Base-by-base conservation (phyloP, 2,113 vertebrate species). In the Lutjanus erythropterus region DNA sequence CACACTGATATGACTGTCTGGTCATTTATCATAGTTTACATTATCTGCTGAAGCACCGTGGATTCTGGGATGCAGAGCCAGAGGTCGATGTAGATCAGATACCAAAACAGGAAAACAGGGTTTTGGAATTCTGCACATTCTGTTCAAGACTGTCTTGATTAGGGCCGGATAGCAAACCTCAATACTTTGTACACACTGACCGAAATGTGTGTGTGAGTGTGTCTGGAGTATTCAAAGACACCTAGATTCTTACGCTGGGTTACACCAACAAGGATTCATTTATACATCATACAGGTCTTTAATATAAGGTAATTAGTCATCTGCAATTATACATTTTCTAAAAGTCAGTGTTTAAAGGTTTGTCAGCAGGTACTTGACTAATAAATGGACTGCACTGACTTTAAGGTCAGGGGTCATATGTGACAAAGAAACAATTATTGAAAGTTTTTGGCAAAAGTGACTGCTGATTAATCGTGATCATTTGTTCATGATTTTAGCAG, bases 81-180 rank as follows among this genome's bases (percentile, higher is more conserved):
- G 21, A 33, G 41, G 19, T 23, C 9, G 8, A 12, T 5, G 49
- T 23, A 6, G 72, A 46, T 56, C 47, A 14, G 3, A 60, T 19
- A 60, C 42, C 42, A 37, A 72, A 47, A 61, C 70, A 60, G 0
- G 4, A 14, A 25, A 49, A 62, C 9, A 12, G 35, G 60, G 2
- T 25, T 25, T 61, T 37, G 33, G 33, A 25, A 41, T 50, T 73
- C 53, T 15, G 50, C 31, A 72, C 70, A 47, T 58, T 71, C 53
- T 46, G 41, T n/a, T 19, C 69, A 31, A 44, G 37, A 44, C 1
- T 14, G 37, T 42, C 25, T 71, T 37, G 10, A 23, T 71, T 18
- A 47, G 27, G 27, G 41, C 19, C 9, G 33, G 58, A 27, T 35
- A 42, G 41, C 15, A 62, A 42, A 62, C n/a, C 37, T 2, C 37